These are phyloP conservation scores for Strongylocentrotus purpuratus DNA, from an alignment of 35 echinoderm and acorn worm genomes.

Conservation along the genomic window DNA sequence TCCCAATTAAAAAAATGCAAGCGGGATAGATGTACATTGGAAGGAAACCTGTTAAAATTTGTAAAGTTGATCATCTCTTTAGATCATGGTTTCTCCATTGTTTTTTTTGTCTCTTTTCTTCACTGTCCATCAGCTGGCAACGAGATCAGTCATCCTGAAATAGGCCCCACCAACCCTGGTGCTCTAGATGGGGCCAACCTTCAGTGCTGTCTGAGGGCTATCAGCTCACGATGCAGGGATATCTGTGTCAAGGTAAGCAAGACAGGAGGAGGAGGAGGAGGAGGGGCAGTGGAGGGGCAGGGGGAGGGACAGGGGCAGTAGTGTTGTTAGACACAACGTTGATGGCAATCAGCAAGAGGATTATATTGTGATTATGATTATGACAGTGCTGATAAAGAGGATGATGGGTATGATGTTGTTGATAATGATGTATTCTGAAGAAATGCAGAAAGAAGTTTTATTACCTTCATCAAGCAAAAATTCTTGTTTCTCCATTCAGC, in stretches of 20 bases:
- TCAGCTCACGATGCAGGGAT: slow-evolving; percentile 73
- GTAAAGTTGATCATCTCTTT: background rate
- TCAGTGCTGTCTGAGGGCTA: slow-evolving; percentile 89
- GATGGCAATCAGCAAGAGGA: background rate
- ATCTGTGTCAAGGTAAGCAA: slow-evolving; percentile 92
- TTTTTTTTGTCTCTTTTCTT: background rate
- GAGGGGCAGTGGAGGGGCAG: background rate
- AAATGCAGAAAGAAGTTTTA: too few relatives aligned
- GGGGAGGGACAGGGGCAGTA: background rate
- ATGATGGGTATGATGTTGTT: background rate
- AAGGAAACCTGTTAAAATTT: background rate
- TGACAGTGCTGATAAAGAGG: background rate
- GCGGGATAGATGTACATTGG: too few relatives aligned
- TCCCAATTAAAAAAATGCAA: too few relatives aligned
- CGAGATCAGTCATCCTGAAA: slow-evolving; percentile 14
- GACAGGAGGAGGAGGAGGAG: background rate
- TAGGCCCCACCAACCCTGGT: slow-evolving; percentile 32
- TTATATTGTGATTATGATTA: background rate
- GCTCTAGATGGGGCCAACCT: slow-evolving; percentile 88
- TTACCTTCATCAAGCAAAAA: background rate
- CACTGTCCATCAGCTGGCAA: background rate
- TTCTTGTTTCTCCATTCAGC: slow-evolving; percentile 40
- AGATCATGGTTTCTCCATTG: background rate
- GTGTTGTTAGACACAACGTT: background rate
- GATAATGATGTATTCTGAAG: background rate